A percentile compares a stretch with the other conserved stretches of the same genome.
These are phyloP conservation scores for Aurelia coerulea DNA, from an alignment of 30 jellyfish, hydroid and myxozoan species.

Conservation along the genomic window DNA sequence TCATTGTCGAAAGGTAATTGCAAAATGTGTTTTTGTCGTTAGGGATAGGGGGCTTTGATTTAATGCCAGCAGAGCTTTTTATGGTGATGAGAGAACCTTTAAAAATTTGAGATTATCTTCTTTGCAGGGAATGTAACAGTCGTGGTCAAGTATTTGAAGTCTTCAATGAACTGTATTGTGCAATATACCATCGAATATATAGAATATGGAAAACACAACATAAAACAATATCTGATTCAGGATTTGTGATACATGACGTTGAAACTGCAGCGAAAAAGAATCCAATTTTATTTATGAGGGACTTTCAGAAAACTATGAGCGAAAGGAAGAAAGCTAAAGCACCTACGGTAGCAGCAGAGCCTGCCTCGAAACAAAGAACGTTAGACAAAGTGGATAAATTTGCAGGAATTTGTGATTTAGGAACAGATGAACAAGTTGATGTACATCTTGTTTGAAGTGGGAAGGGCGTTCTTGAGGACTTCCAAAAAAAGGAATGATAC, in stretches of 20 bases:
- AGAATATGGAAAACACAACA: constrained; percentile 88
- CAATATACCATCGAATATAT: constrained; percentile 65
- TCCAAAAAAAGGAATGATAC: background rate
- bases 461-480: background rate
- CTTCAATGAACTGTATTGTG: constrained; percentile 80
- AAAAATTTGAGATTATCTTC: background rate
- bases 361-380: constrained; percentile 20
- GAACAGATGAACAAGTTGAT: constrained; percentile 50
- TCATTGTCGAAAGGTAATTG: too few species aligned
- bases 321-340: constrained; percentile 55
- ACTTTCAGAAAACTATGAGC: constrained; percentile 50
- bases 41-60: too few species aligned
- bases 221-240: constrained; percentile 90
- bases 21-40: too few species aligned
- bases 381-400: constrained; percentile 75
- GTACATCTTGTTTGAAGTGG: constrained; percentile 54
- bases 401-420: constrained; percentile 89
- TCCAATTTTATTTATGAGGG: constrained; percentile 65
- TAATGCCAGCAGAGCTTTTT: too few species aligned
- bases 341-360: constrained; percentile 9
- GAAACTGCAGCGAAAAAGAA: constrained; percentile 83
- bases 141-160: constrained; percentile 81
- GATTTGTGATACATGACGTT: constrained; percentile 88
- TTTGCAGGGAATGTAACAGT: constrained; percentile 59
- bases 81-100: too few species aligned